These are phyloP conservation scores for Rhinoraja longicauda DNA, from an alignment of 2,797 vertebrate genomes.

Conservation along the genomic window DNA sequence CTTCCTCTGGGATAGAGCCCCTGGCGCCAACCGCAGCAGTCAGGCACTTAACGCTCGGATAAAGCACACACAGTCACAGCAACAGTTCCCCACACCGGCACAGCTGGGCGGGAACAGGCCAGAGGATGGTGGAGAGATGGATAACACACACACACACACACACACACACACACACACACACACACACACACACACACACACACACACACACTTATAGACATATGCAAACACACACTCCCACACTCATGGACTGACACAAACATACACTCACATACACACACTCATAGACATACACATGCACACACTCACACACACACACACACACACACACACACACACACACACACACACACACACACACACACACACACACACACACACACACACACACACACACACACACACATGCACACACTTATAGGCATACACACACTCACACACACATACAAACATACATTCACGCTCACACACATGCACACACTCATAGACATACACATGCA, in stretches of 20 bases:
- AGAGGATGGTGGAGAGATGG: not conserved
- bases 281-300: no score
- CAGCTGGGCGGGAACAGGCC: not conserved
- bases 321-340: not conserved
- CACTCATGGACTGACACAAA: no score
- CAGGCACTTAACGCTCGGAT: constrained; percentile 60
- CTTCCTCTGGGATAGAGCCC: constrained; percentile 70
- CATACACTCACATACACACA: no score
- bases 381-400: not conserved
- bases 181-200: not conserved
- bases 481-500: no score
- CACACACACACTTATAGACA: not conserved
- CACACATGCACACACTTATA: no score
- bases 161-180: not conserved
- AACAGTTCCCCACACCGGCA: not conserved
- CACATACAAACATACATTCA: no score
- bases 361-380: not conserved
- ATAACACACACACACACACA: not conserved
- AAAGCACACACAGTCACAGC: not conserved
- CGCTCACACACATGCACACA: no score
- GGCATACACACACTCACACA: no score
- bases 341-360: not conserved
- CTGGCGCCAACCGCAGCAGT: constrained; percentile 79
- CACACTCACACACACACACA: no score
- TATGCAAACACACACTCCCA: no score